Evolutionary conservation across 2,888 invertebrate genomes (phyloP), one percentile per base, ranked within the genome.

Genomic region (Morpho deidamia): DNA sequence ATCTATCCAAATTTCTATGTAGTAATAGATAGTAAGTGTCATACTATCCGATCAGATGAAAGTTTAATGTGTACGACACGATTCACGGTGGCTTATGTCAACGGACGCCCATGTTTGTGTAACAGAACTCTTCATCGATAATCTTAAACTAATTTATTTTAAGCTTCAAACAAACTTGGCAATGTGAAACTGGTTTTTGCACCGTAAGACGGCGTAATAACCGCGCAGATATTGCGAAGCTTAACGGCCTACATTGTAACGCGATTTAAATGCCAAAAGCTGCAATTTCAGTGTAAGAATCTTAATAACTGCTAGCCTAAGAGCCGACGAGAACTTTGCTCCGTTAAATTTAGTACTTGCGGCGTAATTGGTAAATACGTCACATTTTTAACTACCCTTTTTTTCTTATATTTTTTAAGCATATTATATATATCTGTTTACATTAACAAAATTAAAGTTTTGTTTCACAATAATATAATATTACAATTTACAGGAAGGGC

Each of bases 161-260:
- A 51, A 35, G 47, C 39, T 51, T 35, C 41, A 48, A 53, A 51
- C 34, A 35, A 50, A 51, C 45, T 59, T 56, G 56, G 54, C 59
- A 59, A 44, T 42, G 45, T 23, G 34, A 50, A 62, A 65, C 66
- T 56, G 65, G 65, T 66, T 64, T 53, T 58, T 43, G 53, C 42
- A 54, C 34, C 34, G 38, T 41, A 32, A 40, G 47, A 32, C 51
- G 44, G 12, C 49, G 46, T 50, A 57, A 62, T 46, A 55, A 44
- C 53, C 56, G 44, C 53, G 46, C 32, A n/a, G 68, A 69, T 69
- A 69, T 66, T 64, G 63, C 69, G 51, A 52, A 59, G 49, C 60
- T 64, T 63, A 71, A 65, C 66, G 67, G 64, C 64, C 65, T 68
- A 71, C 66, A 65, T 66, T 64, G 49, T 50, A 50, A 60, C 61